Conservation (phyloP, 1,140 invertebrate species). For the Adoxophyes honmai region DNA sequence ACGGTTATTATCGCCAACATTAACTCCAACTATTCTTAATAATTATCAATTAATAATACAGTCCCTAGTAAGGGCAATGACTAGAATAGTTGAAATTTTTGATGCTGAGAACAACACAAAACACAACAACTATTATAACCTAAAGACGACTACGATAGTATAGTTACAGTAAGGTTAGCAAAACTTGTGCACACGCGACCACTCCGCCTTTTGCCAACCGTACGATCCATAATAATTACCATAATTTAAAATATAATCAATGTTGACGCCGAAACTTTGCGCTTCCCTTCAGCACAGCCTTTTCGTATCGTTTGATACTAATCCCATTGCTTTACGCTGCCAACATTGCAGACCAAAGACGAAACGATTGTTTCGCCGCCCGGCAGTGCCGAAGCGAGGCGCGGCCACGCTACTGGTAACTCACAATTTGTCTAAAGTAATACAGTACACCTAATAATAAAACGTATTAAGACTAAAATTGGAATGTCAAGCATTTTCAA, state of each 20-base stretch:
- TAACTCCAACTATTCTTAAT: constrained; percentile 45
- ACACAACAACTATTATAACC: constrained; percentile 63
- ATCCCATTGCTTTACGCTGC: neutral
- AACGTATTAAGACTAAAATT: constrained; percentile 64
- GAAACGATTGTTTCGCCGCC: neutral
- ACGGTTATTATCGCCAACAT: constrained; percentile 50
- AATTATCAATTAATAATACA: constrained; percentile 36
- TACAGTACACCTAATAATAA: constrained; percentile 60
- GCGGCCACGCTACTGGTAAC: constrained; percentile 40
- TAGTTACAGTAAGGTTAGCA: constrained; percentile 48
- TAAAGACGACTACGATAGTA: constrained; percentile 49
- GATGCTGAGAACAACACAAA: constrained; percentile 56
- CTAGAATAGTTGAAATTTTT: constrained; percentile 49
- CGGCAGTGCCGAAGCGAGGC: constrained; percentile 24
- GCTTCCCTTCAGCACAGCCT: constrained; percentile 20
- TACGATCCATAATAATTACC: constrained; percentile 25
- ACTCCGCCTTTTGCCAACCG: constrained; percentile 21
- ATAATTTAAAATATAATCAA: constrained; percentile 42
- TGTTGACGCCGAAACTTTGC: constrained; percentile 21
- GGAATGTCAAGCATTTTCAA: constrained; percentile 63
- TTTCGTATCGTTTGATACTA: constrained; percentile 19
- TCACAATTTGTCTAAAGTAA: constrained; percentile 68
- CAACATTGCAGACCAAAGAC: neutral
- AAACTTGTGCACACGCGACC: constrained; percentile 61
- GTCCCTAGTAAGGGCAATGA: constrained; percentile 27